Conservation (phyloP, 2,888 invertebrate genomes). For the Tenthredo scrophulariae region DNA sequence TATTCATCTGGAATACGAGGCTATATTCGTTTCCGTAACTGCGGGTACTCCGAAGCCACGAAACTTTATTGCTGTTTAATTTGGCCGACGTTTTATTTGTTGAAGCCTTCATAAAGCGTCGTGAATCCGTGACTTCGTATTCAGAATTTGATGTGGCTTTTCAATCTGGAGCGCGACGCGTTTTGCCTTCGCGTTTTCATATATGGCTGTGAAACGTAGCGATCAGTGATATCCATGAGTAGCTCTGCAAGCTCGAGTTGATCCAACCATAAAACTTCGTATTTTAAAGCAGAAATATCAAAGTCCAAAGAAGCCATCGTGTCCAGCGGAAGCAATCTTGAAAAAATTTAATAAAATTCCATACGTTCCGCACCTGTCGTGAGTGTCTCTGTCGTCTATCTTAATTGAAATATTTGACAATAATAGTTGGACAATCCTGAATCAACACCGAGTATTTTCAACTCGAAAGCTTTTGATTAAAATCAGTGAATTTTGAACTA, state of each 20-base stretch:
- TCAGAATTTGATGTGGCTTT: not conserved
- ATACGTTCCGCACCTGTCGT: too few species aligned
- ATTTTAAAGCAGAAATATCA: not conserved
- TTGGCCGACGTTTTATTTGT: not conserved
- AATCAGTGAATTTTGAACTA: not conserved
- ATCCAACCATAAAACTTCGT: not conserved
- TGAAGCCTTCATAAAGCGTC: not conserved
- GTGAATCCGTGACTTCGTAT: conserved; percentile 3
- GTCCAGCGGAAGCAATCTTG: not conserved
- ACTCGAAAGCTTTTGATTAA: not conserved
- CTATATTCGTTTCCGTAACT: conserved; percentile 10
- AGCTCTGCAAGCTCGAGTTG: not conserved
- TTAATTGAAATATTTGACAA: too few species aligned
- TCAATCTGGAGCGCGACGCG: not conserved
- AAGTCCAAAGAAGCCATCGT: not conserved
- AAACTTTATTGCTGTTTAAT: not conserved
- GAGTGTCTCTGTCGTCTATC: too few species aligned
- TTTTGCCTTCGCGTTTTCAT: not conserved
- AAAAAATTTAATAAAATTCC: not conserved
- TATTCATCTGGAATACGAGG: not conserved
- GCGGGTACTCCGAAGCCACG: conserved; percentile 41
- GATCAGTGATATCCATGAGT: not conserved
- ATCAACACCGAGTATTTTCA: not conserved
- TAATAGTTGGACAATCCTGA: not conserved
- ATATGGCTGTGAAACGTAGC: not conserved